Evolutionary conservation across 2,888 invertebrate species (phyloP).

Genomic region (Melanchra persicariae): DNA sequence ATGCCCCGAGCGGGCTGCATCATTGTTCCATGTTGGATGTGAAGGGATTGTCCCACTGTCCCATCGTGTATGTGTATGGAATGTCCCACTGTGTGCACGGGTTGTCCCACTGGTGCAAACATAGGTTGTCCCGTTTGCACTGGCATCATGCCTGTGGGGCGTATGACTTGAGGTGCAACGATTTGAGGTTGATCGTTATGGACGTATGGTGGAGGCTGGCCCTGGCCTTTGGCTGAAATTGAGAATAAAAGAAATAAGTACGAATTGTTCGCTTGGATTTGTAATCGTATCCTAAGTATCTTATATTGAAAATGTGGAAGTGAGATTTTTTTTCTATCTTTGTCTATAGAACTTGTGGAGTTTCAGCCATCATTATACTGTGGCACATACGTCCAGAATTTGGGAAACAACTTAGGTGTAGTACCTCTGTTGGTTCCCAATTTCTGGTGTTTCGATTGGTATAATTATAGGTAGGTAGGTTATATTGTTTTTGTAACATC

Average conservation of each 20-base stretch:
- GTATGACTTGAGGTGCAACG: background rate
- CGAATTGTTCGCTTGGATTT: no score
- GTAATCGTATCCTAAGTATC: no score
- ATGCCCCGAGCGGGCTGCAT: background rate
- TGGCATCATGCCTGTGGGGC: slow-evolving; percentile 11
- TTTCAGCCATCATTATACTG: no score
- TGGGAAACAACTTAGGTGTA: no score
- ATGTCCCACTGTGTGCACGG: background rate
- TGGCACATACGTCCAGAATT: no score
- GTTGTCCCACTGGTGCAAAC: slow-evolving; percentile 8
- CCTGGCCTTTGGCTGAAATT: slow-evolving; percentile 46
- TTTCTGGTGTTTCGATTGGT: no score
- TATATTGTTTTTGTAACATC: background rate
- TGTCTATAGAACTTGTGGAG: no score
- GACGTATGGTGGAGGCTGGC: slow-evolving; percentile 68
- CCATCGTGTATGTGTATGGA: slow-evolving; percentile 5
- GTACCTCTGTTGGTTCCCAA: no score
- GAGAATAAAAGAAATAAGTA: background rate
- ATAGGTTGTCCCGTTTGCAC: slow-evolving; percentile 24
- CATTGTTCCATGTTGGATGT: slow-evolving; percentile 3
- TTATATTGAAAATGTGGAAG: no score
- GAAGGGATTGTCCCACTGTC: background rate
- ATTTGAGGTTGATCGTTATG: background rate
- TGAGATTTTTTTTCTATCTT: no score
- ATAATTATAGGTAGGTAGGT: no score